Conservation (phyloP, 2,888 invertebrate genomes). For the Sinohyriopsis cumingii region DNA sequence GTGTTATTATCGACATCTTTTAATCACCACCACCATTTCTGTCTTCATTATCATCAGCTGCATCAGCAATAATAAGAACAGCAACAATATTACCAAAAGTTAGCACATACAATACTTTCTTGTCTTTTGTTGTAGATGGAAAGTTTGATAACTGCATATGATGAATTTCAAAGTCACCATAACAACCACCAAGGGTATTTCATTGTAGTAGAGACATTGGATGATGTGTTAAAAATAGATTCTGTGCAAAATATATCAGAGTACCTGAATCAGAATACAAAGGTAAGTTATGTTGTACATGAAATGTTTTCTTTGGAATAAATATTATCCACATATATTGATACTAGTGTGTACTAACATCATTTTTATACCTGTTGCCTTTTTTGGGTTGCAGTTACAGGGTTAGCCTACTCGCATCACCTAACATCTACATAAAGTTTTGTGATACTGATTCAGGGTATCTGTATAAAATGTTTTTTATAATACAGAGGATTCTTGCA, state of each 20-base stretch:
- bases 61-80: too few species aligned
- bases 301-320: too few species aligned
- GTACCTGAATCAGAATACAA: conserved; percentile 19
- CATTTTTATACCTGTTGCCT: neutral
- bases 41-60: too few species aligned
- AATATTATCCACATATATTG: too few species aligned
- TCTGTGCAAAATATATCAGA: conserved; percentile 27
- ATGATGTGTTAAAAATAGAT: conserved; percentile 29
- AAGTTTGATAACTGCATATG: conserved; percentile 40
- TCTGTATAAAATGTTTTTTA: neutral
- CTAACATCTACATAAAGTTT: neutral
- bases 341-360: neutral
- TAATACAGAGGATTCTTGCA: too few species aligned
- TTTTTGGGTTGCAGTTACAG: neutral
- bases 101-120: too few species aligned
- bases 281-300: conserved; percentile 15
- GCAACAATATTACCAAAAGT: too few species aligned
- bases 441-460: neutral
- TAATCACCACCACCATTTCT: too few species aligned
- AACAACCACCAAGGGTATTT: conserved; percentile 41
- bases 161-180: conserved; percentile 35
- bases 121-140: conserved; percentile 32
- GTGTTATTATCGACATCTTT: too few species aligned
- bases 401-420: neutral
- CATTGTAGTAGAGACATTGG: conserved; percentile 27